phyloP scores from a whole-genome alignment of 2,113 vertebrate genomes.

The Athene cunicularia region DNA sequence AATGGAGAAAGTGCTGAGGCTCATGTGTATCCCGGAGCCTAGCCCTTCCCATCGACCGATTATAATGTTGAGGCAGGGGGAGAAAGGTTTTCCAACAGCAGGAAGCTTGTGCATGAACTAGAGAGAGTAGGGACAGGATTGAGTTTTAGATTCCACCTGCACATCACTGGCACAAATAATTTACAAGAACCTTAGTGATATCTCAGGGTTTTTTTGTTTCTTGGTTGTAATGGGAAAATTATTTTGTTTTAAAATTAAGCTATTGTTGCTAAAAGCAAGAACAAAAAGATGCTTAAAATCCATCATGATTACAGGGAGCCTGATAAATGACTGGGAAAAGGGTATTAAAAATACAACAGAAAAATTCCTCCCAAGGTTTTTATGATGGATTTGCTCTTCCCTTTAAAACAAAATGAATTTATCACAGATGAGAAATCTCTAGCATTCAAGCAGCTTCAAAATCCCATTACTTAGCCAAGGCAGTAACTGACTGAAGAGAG shows the following conservation, averaged over 20 bases:
- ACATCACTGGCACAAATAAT: not conserved
- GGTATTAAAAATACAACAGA: conserved; percentile 28
- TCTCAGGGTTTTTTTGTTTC: not conserved
- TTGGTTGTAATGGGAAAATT: not conserved
- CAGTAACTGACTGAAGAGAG: not conserved
- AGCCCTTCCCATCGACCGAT: not conserved
- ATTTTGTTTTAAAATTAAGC: not conserved
- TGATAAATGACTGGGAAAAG: not conserved
- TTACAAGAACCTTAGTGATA: not conserved
- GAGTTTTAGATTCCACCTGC: not conserved
- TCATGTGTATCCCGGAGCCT: not conserved
- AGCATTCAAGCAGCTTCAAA: not conserved
- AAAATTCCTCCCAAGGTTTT: conserved; percentile 10
- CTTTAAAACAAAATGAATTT: conserved; percentile 44
- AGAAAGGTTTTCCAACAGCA: not conserved
- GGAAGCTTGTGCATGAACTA: not conserved
- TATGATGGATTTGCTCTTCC: conserved; percentile 4
- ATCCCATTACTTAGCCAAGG: not conserved
- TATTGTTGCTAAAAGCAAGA: not conserved
- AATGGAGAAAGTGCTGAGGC: not conserved
- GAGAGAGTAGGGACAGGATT: not conserved
- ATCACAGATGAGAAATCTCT: conserved; percentile 5
- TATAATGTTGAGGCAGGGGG: not conserved
- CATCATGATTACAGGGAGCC: not conserved
- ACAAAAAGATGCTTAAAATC: not conserved